Base-by-base conservation (phyloP, 2,113 vertebrate genomes). In the Lanius collurio region DNA sequence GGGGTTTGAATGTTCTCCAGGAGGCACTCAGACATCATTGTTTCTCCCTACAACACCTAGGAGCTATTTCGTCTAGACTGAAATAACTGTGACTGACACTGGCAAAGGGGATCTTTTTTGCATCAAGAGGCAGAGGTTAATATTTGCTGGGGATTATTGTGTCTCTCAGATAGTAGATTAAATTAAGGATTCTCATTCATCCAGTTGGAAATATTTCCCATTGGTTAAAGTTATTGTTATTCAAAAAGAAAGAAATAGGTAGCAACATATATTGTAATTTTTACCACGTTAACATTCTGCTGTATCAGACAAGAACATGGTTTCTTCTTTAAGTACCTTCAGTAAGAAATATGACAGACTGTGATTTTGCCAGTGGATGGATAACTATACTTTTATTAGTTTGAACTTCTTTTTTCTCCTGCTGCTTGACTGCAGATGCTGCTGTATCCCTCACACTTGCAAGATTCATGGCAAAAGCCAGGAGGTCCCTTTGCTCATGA, bases 1-100 rank as follows among this genome's bases (percentile, higher is more conserved):
- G 83, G 83, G 87, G 79, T 91, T 76, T 76, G 41, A 89, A 81
- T 50, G 55, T 87, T 97, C 80, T 94, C 52, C 93, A 94, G 92
- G 68, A 94, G 82, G 80, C 60, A 81, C 53, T 87, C 88, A 93
- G 86, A 69, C 1, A 4, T 44, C 74, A 35, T 69, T 76, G 86
- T 89, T 96, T 85, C 81, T 93, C 89, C 64, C 47, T 78, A 20
- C 5, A 3, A 49, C 76, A 81, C 18, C 69, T 69, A 95, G n/a
- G 44, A 83, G 50, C 55, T 94, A 30, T 70, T 97, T 90, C 27
- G 15, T 78, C 88, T 90, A 83, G 49, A 46, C 69, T 64, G 37
- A 95, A 96, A 89, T 57, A 79, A 77, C 90, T 15, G 64, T 30
- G 53, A 62, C 31, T 42, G 83, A 42, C 35, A 49, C 8, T 13